phyloP scores from a whole-genome alignment of 2,797 vertebrate genomes.

The Cacajao melanocephalus region DNA sequence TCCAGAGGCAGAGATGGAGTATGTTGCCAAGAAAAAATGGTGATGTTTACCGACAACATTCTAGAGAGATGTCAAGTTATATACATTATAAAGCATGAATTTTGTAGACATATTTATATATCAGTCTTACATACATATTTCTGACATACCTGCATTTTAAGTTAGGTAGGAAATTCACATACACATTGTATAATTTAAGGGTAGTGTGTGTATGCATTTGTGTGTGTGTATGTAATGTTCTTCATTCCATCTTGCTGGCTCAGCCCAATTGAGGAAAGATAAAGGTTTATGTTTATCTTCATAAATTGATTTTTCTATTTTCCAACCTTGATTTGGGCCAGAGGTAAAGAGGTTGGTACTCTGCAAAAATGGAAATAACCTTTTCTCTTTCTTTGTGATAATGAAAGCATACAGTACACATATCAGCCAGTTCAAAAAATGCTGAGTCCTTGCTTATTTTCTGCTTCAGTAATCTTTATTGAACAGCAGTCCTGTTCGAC shows the following conservation, averaged over 20 bases:
- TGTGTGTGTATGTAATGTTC: not conserved
- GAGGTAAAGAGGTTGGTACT: not conserved
- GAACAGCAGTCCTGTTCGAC: slow-evolving; percentile 65
- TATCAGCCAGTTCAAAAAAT: not conserved
- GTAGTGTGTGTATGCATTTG: not conserved
- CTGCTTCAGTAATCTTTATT: slow-evolving; percentile 76
- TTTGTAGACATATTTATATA: not conserved
- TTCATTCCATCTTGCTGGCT: not conserved
- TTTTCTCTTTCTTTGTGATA: not conserved
- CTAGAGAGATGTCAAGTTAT: not conserved
- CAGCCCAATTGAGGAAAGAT: not conserved
- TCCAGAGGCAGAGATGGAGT: not conserved
- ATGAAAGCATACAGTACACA: not conserved
- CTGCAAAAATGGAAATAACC: slow-evolving; percentile 4
- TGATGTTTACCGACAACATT: not conserved
- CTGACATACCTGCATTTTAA: not conserved
- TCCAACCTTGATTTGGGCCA: not conserved
- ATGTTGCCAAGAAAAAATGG: not conserved
- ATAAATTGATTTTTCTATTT: slow-evolving; percentile 2
- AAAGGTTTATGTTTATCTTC: not conserved
- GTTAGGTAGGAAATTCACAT: not conserved
- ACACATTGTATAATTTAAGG: not conserved
- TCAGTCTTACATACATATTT: not conserved
- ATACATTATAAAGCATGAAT: not conserved
- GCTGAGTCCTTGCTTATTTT: slow-evolving; percentile 75